phyloP scores from a whole-genome alignment of 2,888 invertebrate genomes.

The Dryococelus australis region DNA sequence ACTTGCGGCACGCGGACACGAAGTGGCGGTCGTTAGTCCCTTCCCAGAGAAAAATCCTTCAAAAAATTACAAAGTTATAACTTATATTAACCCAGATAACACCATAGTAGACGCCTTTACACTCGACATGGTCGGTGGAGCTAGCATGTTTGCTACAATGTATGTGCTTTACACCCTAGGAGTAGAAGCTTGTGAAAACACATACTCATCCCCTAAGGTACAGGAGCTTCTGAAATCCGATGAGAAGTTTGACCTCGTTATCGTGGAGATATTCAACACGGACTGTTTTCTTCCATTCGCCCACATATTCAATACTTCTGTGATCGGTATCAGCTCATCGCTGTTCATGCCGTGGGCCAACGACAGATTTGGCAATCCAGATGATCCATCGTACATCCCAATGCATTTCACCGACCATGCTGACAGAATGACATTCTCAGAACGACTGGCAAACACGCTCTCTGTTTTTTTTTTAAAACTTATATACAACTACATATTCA shows the following conservation, averaged over 20 bases:
- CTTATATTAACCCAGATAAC: constrained; percentile 29
- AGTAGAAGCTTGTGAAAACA: constrained; percentile 38
- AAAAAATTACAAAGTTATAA: constrained; percentile 37
- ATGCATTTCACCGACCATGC: constrained; percentile 56
- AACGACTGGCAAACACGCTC: constrained; percentile 35
- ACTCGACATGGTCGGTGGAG: constrained; percentile 31
- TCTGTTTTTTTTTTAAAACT: not conserved
- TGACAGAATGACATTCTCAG: constrained; percentile 38
- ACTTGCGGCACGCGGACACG: constrained; percentile 37
- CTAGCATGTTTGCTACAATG: not conserved
- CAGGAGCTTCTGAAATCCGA: constrained; percentile 43
- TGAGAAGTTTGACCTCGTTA: constrained; percentile 68
- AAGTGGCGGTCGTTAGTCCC: constrained; percentile 39
- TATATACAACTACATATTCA: constrained; percentile 28
- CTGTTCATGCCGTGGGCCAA: constrained; percentile 69
- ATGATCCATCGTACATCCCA: constrained; percentile 67
- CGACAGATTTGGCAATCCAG: constrained; percentile 64
- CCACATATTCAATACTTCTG: constrained; percentile 65
- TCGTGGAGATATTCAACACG: constrained; percentile 75
- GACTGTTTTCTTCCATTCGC: constrained; percentile 75
- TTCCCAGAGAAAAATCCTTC: constrained; percentile 32
- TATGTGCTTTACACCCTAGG: not conserved
- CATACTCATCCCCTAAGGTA: constrained; percentile 38
- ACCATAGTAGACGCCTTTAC: constrained; percentile 26
- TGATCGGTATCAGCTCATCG: constrained; percentile 66